Conservation (phyloP, 35 echinoderm and acorn worm species). For the Hemicentrotus pulcherrimus region DNA sequence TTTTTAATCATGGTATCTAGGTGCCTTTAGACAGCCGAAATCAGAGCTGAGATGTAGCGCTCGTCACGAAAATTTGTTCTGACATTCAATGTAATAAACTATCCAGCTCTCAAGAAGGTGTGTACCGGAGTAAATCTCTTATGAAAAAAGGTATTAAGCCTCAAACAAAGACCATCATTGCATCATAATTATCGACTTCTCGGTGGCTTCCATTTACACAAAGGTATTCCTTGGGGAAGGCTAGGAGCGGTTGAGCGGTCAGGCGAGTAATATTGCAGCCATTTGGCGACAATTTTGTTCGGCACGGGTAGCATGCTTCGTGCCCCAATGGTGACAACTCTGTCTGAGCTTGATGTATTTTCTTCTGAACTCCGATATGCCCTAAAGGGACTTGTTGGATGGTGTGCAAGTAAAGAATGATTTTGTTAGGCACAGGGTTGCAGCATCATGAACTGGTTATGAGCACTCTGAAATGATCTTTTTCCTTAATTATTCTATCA, state of each 20-base stretch:
- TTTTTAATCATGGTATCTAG: too few species aligned
- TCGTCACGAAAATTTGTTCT: not conserved
- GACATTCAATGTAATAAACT: not conserved
- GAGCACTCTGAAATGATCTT: not conserved
- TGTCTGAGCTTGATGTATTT: not conserved
- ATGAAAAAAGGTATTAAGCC: not conserved
- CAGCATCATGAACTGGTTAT: not conserved
- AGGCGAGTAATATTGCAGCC: slow-evolving; percentile 32
- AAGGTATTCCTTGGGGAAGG: not conserved
- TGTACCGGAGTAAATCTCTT: not conserved
- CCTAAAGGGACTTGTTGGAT: not conserved
- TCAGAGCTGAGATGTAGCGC: not conserved
- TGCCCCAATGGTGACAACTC: not conserved
- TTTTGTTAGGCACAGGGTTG: not conserved
- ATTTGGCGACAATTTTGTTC: not conserved
- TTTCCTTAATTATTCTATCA: too few species aligned
- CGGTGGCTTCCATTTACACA: slow-evolving; percentile 13
- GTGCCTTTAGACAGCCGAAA: too few species aligned
- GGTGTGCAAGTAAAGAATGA: not conserved
- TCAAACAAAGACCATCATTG: not conserved
- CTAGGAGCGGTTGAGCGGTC: not conserved
- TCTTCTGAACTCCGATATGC: not conserved
- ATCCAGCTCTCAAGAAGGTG: not conserved
- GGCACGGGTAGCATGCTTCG: not conserved
- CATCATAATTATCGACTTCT: not conserved